These are phyloP conservation scores for Actenoides hombroni DNA, from an alignment of 2,113 vertebrate genomes.

Conservation along the genomic window DNA sequence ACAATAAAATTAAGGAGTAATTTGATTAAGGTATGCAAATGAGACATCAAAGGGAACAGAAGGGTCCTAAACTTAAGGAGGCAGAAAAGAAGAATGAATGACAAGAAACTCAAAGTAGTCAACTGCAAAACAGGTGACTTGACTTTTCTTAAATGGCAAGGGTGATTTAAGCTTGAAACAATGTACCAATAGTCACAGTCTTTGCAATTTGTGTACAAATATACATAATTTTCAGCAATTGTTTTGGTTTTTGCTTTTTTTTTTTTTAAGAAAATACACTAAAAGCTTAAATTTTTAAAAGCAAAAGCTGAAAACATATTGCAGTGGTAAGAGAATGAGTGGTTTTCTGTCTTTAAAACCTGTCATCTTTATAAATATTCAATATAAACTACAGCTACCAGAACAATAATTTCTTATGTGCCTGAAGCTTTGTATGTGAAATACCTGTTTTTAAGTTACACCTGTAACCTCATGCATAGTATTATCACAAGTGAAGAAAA, in stretches of 20 bases:
- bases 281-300: neutral
- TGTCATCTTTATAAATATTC: neutral
- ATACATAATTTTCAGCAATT: neutral
- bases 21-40: neutral
- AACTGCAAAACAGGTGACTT: neutral
- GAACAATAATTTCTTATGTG: neutral
- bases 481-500: neutral
- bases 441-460: neutral
- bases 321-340: neutral
- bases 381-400: neutral
- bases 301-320: neutral
- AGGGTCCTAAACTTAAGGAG: neutral
- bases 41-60: neutral
- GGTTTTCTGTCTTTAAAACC: neutral
- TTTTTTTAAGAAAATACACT: too few species aligned
- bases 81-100: neutral
- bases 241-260: too few species aligned
- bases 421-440: neutral
- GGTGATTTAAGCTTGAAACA: neutral
- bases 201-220: neutral
- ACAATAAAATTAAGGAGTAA: neutral
- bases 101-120: neutral
- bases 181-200: neutral
- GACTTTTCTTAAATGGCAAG: neutral
- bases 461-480: neutral